Evolutionary conservation across 2,888 invertebrate species (phyloP), one percentile per base, ranked within the genome.

Genomic region (Eulithis testata): DNA sequence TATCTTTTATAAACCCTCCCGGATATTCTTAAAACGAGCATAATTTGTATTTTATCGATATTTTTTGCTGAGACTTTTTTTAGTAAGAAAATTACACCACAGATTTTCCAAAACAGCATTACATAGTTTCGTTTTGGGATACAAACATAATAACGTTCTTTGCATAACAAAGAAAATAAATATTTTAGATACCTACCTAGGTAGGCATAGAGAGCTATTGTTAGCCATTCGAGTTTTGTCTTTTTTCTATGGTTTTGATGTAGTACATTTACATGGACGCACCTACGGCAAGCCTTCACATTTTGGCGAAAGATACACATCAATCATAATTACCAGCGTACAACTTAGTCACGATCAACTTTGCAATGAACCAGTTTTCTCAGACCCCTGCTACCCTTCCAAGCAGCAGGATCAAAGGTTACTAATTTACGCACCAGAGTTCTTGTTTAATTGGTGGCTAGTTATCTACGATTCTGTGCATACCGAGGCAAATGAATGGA

Each of bases 321-420:
- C 87, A 81, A 87, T 88, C 88, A 87, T 84, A 82, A 85, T 81
- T 84, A 87, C 85, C 87, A 84, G 80, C 84, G 83, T 85, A 82
- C 79, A 78, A 74, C 70, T 76, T 74, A 76, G 86, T 87, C 86
- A 86, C 84, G 85, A 84, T 74, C 65, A 63, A 69, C 72, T 67
- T 72, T 75, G 72, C 9, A 58, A 11, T 44, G 40, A 65, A 69
- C 83, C 76, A 80, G 57, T 63, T 44, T 71, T 73, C 40, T n/a
- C 27, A 58, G 77, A 81, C 54, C 78, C 62, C 57, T 70, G 58
- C 65, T 61, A 71, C 72, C 73, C 69, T 65, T 65, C 56, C 31
- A 55, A 60, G 56, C 52, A 44, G 14, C 60, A 60, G 60, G 51
- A 69, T 60, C 57, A 44, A 49, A 49, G 54, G 58, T 66, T 51